Evolutionary conservation across 2,113 vertebrate genomes (phyloP).

Genomic region (Pyrgilauda ruficollis): DNA sequence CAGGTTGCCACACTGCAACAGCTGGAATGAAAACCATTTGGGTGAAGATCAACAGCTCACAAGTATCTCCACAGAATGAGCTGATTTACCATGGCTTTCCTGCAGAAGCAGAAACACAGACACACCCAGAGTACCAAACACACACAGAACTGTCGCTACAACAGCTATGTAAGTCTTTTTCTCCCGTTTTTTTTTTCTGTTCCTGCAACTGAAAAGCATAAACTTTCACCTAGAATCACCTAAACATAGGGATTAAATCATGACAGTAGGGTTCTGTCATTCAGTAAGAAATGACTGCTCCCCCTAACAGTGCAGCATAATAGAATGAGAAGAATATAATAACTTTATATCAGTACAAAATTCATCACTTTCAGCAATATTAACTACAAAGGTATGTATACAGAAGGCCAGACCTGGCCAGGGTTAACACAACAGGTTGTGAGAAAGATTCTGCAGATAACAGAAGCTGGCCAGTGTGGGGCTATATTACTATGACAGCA

Average conservation of each 20-base stretch:
- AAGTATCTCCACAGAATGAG: not conserved
- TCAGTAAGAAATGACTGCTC: not conserved
- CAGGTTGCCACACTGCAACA: not conserved
- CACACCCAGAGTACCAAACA: not conserved
- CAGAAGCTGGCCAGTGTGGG: not conserved
- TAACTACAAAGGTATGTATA: not conserved
- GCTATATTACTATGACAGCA: not conserved
- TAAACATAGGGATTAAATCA: not conserved
- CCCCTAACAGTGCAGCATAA: not conserved
- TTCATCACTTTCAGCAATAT: not conserved
- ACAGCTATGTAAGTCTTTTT: not conserved
- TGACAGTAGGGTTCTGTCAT: not conserved
- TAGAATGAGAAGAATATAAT: not conserved
- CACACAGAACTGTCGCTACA: not conserved
- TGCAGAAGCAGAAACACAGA: not conserved
- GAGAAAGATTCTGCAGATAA: not conserved
- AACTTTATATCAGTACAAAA: not conserved
- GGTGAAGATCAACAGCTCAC: not conserved
- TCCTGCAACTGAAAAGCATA: not conserved
- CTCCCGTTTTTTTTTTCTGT: fast-evolving
- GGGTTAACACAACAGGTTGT: not conserved
- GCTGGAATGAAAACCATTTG: not conserved
- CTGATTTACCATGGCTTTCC: not conserved
- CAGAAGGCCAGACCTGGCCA: not conserved
- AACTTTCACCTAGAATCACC: not conserved